A percentile compares a stretch with the other conserved stretches of the same genome.
Evolutionary conservation across 1,140 invertebrate species (phyloP).

Genomic region (Cotesia typhae): DNA sequence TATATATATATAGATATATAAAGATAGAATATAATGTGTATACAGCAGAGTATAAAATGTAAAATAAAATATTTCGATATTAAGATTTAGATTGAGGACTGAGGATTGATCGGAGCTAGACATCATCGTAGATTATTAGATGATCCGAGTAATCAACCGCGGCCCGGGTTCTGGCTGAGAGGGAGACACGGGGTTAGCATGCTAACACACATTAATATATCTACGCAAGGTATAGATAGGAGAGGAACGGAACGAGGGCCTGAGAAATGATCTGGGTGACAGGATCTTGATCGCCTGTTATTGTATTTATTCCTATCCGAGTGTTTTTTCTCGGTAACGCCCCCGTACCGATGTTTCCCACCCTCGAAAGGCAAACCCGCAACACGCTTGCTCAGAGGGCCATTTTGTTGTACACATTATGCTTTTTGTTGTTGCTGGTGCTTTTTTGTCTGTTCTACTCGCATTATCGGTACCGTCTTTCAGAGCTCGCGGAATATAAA

Average conservation of each 20-base stretch:
- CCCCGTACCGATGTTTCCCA: slow-evolving; percentile 29
- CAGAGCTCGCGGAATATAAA: slow-evolving; percentile 21
- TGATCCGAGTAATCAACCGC: too few relatives aligned
- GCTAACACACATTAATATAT: neutral
- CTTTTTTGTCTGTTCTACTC: slow-evolving; percentile 34
- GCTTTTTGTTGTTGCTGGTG: slow-evolving; percentile 45
- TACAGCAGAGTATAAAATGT: neutral
- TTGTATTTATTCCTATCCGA: slow-evolving; percentile 32
- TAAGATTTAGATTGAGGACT: slow-evolving; percentile 4
- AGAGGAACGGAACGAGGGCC: slow-evolving; percentile 27
- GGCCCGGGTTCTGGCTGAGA: too few relatives aligned
- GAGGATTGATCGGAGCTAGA: slow-evolving; percentile 29
- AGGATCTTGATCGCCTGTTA: slow-evolving; percentile 46
- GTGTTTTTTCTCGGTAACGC: slow-evolving; percentile 31
- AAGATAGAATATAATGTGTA: neutral
- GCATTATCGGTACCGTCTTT: neutral
- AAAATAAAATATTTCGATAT: slow-evolving; percentile 11
- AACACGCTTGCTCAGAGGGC: slow-evolving; percentile 55
- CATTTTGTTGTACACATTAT: slow-evolving; percentile 58
- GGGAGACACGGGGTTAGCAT: too few relatives aligned
- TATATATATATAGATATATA: too few relatives aligned
- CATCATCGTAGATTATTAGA: neutral
- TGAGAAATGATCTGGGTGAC: slow-evolving; percentile 52
- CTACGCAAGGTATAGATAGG: neutral
- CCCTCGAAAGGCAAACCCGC: slow-evolving; percentile 21